Conservation (phyloP, 2,797 vertebrate species). For the Capromys pilorides region DNA sequence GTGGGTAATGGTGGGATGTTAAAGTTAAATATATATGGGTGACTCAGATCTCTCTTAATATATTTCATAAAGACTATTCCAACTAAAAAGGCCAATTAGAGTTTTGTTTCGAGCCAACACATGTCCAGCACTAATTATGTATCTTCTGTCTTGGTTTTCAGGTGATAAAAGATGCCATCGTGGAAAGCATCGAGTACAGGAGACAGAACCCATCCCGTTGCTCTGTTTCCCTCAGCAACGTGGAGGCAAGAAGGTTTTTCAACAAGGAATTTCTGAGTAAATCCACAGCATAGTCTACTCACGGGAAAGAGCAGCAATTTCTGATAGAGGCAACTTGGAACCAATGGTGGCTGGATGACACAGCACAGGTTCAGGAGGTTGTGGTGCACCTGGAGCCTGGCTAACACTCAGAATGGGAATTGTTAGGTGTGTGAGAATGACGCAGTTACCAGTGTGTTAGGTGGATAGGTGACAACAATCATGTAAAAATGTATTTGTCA, state of each 20-base stretch:
- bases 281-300: conserved; percentile 73
- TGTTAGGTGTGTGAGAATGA: neutral
- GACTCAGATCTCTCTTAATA: neutral
- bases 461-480: neutral
- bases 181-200: conserved; percentile 92
- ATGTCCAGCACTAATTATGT: neutral
- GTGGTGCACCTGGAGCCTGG: neutral
- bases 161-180: conserved; percentile 95
- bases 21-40: neutral
- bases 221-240: conserved; percentile 89
- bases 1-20: neutral
- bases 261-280: conserved; percentile 87
- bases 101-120: neutral
- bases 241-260: conserved; percentile 91
- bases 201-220: conserved; percentile 91
- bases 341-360: conserved; percentile 66
- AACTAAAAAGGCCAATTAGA: neutral
- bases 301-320: neutral
- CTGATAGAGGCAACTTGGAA: conserved; percentile 10
- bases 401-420: neutral
- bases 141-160: conserved; percentile 75
- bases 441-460: neutral
- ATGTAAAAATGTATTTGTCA: conserved; percentile 20
- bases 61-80: neutral
- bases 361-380: neutral